Evolutionary conservation across 2,797 vertebrate species (phyloP).

Genomic region (Psittacula echo): DNA sequence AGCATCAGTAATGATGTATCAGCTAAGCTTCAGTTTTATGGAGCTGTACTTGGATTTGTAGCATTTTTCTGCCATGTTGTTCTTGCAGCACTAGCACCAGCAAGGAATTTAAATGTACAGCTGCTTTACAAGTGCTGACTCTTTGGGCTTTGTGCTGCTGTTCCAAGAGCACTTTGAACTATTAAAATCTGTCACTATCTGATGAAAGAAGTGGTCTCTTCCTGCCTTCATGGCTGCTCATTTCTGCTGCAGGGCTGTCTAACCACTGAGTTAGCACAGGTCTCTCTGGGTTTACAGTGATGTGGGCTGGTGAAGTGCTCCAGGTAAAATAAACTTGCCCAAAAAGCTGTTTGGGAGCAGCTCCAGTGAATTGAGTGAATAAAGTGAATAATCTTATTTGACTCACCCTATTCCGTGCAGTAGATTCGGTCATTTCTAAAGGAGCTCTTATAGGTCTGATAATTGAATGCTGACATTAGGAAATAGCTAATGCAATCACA

Average conservation of each 20-base stretch:
- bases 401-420: not conserved
- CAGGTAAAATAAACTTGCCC: not conserved
- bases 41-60: not conserved
- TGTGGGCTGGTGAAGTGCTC: accelerated
- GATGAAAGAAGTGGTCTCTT: not conserved
- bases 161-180: not conserved
- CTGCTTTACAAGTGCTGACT: not conserved
- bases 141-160: not conserved
- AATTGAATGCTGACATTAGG: not conserved
- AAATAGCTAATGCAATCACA: not conserved
- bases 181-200: accelerated
- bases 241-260: not conserved
- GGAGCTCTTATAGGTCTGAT: not conserved
- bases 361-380: not conserved
- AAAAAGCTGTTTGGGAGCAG: not conserved
- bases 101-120: not conserved
- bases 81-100: not conserved
- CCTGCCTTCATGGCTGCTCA: accelerated
- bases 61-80: accelerated
- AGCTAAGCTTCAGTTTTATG: not conserved
- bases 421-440: not conserved
- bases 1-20: not conserved
- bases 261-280: not conserved
- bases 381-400: not conserved
- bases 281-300: not conserved